Percentiles rank a stretch among this genome's conserved stretches.
These are phyloP conservation scores for Lepilemur ruficaudatus DNA, from an alignment of 2,797 vertebrate genomes.

Conservation along the genomic window DNA sequence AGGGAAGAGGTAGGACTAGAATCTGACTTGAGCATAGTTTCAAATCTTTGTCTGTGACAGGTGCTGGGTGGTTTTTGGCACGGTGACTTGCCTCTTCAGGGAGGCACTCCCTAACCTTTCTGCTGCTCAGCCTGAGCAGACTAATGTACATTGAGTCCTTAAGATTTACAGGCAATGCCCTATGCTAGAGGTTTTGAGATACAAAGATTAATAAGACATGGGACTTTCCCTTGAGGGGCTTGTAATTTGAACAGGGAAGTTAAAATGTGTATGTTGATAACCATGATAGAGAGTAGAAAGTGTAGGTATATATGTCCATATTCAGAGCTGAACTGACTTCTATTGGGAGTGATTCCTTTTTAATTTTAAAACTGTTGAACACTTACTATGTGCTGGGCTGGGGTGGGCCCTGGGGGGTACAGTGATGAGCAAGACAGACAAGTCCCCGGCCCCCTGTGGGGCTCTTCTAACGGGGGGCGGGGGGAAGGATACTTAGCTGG, in stretches of 20 bases:
- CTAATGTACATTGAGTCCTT: background rate
- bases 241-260: background rate
- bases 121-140: background rate
- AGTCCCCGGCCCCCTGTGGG: background rate
- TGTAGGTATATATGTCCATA: background rate
- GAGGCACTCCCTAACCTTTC: too few species aligned
- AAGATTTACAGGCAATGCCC: background rate
- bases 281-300: background rate
- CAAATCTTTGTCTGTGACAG: background rate
- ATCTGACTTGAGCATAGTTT: background rate
- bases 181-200: background rate
- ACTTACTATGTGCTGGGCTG: background rate
- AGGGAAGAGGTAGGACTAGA: background rate
- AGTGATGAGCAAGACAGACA: background rate
- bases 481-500: background rate
- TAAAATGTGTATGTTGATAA: background rate
- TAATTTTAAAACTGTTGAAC: background rate
- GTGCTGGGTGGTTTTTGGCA: background rate
- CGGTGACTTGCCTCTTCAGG: background rate
- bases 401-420: background rate
- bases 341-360: background rate
- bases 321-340: background rate
- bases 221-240: background rate
- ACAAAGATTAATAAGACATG: background rate
- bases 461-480: background rate